Percentiles rank a stretch among this genome's conserved stretches.
Conservation (phyloP, 2,888 invertebrate genomes). For the Smittia aterrima region DNA sequence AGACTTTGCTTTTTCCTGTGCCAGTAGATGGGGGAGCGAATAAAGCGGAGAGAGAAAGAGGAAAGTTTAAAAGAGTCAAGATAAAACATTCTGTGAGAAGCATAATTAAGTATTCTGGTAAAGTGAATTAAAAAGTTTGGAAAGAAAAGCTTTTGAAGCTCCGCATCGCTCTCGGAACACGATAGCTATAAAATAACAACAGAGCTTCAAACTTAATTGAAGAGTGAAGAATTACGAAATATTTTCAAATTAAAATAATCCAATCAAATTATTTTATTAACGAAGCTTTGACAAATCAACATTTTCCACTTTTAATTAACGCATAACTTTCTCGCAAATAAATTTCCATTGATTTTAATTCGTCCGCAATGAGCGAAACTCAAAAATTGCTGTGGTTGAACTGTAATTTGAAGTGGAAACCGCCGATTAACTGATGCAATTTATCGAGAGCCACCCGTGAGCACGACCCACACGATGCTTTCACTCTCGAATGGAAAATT, state of each 20-base stretch:
- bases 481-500: slow-evolving; percentile 23
- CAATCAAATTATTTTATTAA: no score
- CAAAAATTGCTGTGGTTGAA: neutral
- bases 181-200: no score
- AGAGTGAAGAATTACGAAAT: no score
- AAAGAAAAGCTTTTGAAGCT: no score
- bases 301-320: no score
- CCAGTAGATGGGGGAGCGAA: neutral
- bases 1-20: neutral
- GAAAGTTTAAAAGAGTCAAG: neutral
- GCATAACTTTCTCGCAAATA: no score
- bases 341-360: no score
- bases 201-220: no score
- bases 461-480: neutral
- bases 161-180: no score
- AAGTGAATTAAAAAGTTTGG: neutral
- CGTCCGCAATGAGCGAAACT: no score
- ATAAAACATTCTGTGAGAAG: neutral
- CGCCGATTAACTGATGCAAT: slow-evolving; percentile 1
- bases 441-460: neutral
- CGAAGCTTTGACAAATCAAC: no score
- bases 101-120: neutral
- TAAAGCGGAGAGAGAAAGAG: neutral
- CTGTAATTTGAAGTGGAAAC: neutral
- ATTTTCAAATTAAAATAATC: no score